Base-by-base conservation (phyloP, 2,888 invertebrate species). In the Drosophila sordidapex region DNA sequence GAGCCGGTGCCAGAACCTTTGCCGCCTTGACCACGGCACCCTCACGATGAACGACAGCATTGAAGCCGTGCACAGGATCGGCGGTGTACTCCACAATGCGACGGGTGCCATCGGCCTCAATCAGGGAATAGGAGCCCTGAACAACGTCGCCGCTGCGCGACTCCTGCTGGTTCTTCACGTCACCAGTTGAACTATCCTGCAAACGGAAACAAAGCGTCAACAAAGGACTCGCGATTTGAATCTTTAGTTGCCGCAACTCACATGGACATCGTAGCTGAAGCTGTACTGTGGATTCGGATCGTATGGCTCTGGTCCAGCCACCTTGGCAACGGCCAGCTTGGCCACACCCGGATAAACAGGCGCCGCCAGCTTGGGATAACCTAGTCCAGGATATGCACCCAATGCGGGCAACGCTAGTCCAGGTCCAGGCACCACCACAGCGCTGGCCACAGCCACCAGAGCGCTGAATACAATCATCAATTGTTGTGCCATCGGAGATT, bases 31-130 rank as follows among this genome's bases (percentile, higher is more conserved):
- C 92, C 4, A 90, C 93, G 10, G 94, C 85, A 25, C 94, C 94
- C 83, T 94, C 94, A 59, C 93, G 93, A 81, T 93, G 94, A 25
- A 95, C 95, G 51, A 94, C 94, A 68, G 94, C 94, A 84, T 95
- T 94, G 93, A 95, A 95, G 58, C 94, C 95, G 82, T 94, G 94
- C 67, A 94, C 93, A 53, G 94, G 94, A 91, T 95, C 94, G 60
- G 95, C 94, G 61, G 94, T 94, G 91, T 95, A 95, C 83, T 94
- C 94, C 18, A 95, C 95, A 81, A 94, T 92, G 72, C 94, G 93
- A 72, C 94, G 92, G 68, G 94, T 94, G 80, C 94, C 95, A 80
- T 95, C 94, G 71, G 95, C 93, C 87, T 95, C 94, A 62, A 94
- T 93, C 29, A 94, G 89, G 53, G 94, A 94, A 91, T 94, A 95